A percentile compares a stretch with the other conserved stretches of the same genome.
Conservation (phyloP, 2,113 vertebrate genomes). For the Formicarius rufipectus region DNA sequence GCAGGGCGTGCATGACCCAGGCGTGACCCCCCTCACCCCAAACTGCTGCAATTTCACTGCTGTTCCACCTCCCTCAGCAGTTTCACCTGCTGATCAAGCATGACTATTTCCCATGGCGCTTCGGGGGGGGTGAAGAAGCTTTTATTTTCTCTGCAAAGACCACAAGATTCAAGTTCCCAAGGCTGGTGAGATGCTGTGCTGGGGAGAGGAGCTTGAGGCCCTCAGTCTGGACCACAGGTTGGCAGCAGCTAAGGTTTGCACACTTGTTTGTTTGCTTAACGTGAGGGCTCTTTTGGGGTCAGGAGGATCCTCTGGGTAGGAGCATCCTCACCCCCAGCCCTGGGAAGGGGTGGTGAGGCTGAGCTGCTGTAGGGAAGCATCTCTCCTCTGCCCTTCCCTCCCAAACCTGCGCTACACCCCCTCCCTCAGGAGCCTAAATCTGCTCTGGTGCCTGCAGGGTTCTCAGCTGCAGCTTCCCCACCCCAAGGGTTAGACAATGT, state of each 20-base stretch:
- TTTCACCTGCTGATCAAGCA: not conserved
- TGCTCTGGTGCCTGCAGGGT: accelerated
- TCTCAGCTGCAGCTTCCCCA: not conserved
- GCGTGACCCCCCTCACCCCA: not conserved
- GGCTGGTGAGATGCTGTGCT: accelerated
- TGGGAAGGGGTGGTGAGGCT: not conserved
- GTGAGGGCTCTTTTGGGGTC: not conserved
- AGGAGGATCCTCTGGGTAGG: not conserved
- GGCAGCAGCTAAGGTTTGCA: not conserved
- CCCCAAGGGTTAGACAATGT: not conserved
- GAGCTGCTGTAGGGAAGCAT: not conserved
- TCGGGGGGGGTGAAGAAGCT: not conserved
- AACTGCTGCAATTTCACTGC: not conserved
- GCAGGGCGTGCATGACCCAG: not conserved
- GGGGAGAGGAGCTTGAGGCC: not conserved
- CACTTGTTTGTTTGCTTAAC: accelerated
- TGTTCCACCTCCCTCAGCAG: not conserved
- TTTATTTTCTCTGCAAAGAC: not conserved
- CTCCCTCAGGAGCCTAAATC: not conserved
- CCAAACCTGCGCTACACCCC: not conserved
- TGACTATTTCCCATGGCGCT: not conserved
- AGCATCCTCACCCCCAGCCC: not conserved
- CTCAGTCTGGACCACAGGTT: accelerated
- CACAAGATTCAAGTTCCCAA: not conserved
- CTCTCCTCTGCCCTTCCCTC: accelerated